Evolutionary conservation across 2,888 invertebrate genomes (phyloP).

Genomic region (Hoplodrina blanda): DNA sequence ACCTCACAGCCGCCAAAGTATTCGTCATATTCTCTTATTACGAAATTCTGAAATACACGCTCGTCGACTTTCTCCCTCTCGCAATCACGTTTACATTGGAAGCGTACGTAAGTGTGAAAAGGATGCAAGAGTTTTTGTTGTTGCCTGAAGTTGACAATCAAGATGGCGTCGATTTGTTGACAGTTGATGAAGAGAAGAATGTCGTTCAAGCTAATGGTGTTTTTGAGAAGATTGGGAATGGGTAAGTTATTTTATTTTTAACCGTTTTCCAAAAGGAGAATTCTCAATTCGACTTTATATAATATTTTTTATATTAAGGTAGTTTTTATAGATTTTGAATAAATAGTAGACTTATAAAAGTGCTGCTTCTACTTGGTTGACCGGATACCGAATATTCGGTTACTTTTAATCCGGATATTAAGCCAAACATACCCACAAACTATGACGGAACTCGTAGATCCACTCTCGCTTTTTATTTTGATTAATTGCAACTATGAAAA

Average conservation of each 20-base stretch:
- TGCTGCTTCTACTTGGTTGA: neutral
- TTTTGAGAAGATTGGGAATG: slow-evolving; percentile 87
- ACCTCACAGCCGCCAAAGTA: slow-evolving; percentile 93
- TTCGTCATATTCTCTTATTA: slow-evolving; percentile 95
- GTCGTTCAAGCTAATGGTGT: slow-evolving; percentile 73
- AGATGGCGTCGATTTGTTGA: slow-evolving; percentile 80
- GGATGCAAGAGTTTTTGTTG: slow-evolving; percentile 92
- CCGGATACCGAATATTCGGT: slow-evolving; percentile 5
- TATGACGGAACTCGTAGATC: neutral
- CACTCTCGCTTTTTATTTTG: too few species aligned
- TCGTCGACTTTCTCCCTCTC: slow-evolving; percentile 95
- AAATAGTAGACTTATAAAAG: too few species aligned
- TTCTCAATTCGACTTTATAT: too few species aligned
- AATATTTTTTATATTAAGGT: too few species aligned
- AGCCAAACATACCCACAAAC: too few species aligned
- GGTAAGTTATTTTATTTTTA: slow-evolving; percentile 72
- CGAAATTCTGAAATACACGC: slow-evolving; percentile 94
- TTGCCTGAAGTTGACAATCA: slow-evolving; percentile 81
- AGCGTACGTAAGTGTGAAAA: slow-evolving; percentile 93
- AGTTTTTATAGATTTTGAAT: neutral
- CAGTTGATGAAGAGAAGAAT: slow-evolving; percentile 73
- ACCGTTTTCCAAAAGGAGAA: too few species aligned
- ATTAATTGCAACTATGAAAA: too few species aligned
- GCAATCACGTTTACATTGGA: slow-evolving; percentile 95
- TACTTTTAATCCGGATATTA: neutral